Percentiles rank a stretch among this genome's conserved stretches.
phyloP scores from a whole-genome alignment of 2,113 vertebrate genomes.

The Indri indri region DNA sequence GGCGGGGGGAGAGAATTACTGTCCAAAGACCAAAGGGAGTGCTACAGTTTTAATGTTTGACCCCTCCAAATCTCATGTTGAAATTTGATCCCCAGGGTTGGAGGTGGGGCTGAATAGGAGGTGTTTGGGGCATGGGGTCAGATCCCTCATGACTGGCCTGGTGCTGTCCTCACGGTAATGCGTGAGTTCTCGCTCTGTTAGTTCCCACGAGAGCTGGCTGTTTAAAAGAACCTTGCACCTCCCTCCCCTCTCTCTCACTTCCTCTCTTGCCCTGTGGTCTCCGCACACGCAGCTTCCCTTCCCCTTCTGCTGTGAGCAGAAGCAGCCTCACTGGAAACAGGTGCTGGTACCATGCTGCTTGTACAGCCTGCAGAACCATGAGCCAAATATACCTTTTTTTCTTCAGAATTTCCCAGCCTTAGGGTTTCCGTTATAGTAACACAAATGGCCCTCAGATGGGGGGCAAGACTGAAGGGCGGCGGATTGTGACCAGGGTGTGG shows the following conservation, averaged over 20 bases:
- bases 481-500: not conserved
- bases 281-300: not conserved
- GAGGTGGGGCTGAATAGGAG: not conserved
- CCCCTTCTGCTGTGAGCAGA: not conserved
- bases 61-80: not conserved
- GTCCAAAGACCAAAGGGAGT: not conserved
- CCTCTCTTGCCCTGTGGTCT: not conserved
- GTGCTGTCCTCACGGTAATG: not conserved
- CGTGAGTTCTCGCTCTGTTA: not conserved
- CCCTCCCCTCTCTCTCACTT: not conserved
- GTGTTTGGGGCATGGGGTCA: not conserved
- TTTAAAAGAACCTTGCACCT: not conserved
- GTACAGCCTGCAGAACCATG: not conserved
- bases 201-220: not conserved
- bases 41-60: not conserved
- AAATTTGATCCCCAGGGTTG: not conserved
- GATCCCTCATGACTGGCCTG: not conserved
- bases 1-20: rapidly evolving
- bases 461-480: not conserved
- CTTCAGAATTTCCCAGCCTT: not conserved
- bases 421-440: not conserved
- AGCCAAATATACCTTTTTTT: not conserved
- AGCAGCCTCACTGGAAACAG: not conserved
- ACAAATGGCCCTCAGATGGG: not conserved
- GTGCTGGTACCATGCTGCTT: not conserved